Evolutionary conservation across 2,113 vertebrate genomes (phyloP), one percentile per base, ranked within the genome.

Genomic region (Chionodraco myersi): DNA sequence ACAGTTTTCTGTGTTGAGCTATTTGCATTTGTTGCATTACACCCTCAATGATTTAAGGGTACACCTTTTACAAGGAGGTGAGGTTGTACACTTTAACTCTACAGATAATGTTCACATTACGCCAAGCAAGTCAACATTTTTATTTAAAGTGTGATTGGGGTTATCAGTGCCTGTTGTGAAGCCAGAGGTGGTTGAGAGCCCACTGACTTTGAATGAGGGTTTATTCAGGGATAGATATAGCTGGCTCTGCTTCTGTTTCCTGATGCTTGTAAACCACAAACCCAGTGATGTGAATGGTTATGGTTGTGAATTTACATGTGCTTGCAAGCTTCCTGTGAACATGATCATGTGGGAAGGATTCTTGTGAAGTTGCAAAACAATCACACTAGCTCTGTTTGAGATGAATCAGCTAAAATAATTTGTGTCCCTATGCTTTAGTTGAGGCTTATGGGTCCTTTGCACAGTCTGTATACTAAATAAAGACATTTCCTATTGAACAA

Each of bases 281-380:
- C 23, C 58, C 57, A 56, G 6, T 5, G n/a, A 48, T 58, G 61
- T 44, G 10, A 58, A 63, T 36, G 34, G 48, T 7, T 48, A 4
- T 48, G 12, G 18, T 26, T 69, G 56, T 63, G 54, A 59, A 54
- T 74, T 53, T 16, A 23, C 6, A 41, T 72, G 34, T 73, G 73
- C 63, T 63, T 79, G 57, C 30, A 18, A 49, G 11, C 64, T 70
- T 86, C 75, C 59, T 74, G 77, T 75, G 69, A 49, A 75, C 75
- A 66, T 53, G 13, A 70, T 62, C 0, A 48, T 58, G 54, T 59
- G 44, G 64, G 44, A 36, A 63, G 18, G 74, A 45, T 70, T 87
- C 49, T 59, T 51, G 47, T 65, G 45, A 51, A 59, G 16, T 47
- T 70, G 56, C 26, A 70, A 52, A 51, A 49, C 18, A 30, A 30